Evolutionary conservation across 2,888 invertebrate genomes (phyloP), one percentile per base, ranked within the genome.

Genomic region (Conops quadrifasciatus): DNA sequence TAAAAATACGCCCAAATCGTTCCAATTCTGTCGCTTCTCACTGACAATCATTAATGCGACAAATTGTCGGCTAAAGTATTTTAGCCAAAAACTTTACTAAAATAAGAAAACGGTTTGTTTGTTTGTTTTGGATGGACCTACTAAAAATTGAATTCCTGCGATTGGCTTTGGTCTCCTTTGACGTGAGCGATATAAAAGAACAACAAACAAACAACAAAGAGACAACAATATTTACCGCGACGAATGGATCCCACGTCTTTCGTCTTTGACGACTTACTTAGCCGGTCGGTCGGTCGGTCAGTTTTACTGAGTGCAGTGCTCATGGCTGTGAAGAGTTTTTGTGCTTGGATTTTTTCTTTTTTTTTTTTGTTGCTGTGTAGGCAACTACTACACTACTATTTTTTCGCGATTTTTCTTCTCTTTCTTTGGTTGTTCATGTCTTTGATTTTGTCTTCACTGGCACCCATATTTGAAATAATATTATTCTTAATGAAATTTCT

Each of bases 11-110:
- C 28, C 16, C 36, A 19, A 36, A 26, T 70, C 28, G 70, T 53
- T 70, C 70, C 70, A 70, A 63, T 56, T 70, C 70, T 70, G 70
- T 70, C 70, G 70, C 70, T 36, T 70, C 53, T 70, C 70, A 70
- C 70, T 70, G 70, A 70, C 70, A 70, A 63, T 28, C 58, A 70
- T 53, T 53, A 70, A 70, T 56, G 70, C 43, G 13, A 45, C 5
- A 47, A 63, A 26, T 45, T 24, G 58, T 58, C 28, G 26, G 26
- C 3, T 16, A 28, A 43, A 15, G 4, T 45, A 53, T 53, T 36
- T 51, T 16, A 56, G 53, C 58, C 24, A 21, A 24, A 59, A 67
- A 24, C 45, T 56, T 53, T 51, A 36, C 9, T 19, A 49, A 49
- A n/a, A 26, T 19, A 24, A 24, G 16, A 58, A 56, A 58, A 45